phyloP scores from a whole-genome alignment of 2,113 vertebrate genomes.

The Dendropsophus ebraccatus region DNA sequence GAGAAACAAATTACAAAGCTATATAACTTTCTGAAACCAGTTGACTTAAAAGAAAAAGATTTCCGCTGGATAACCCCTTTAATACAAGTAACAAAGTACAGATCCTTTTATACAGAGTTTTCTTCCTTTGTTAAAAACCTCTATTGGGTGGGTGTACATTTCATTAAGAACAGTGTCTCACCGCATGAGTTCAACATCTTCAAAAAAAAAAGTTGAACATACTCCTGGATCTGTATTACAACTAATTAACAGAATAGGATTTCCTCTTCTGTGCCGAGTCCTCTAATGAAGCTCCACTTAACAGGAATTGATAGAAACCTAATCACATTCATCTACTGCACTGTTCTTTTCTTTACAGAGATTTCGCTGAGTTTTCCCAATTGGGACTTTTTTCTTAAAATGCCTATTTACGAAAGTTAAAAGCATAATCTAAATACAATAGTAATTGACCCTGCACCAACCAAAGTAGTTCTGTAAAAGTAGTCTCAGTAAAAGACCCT shows the following conservation, averaged over 20 bases:
- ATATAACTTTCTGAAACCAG: too few species aligned
- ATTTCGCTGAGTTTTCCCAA: slow-evolving; percentile 61
- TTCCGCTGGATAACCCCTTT: too few species aligned
- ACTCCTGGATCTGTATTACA: slow-evolving; percentile 56
- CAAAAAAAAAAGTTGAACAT: slow-evolving; percentile 46
- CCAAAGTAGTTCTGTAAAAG: background rate
- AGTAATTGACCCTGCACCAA: background rate
- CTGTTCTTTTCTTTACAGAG: slow-evolving; percentile 58
- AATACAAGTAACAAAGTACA: background rate
- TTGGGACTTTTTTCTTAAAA: slow-evolving; percentile 52
- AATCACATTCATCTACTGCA: slow-evolving; percentile 61
- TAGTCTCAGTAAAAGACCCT: background rate
- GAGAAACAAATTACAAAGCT: too few species aligned
- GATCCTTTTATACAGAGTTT: background rate
- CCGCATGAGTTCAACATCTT: slow-evolving; percentile 13
- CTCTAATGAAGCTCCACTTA: slow-evolving; percentile 69
- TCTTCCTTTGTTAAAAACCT: background rate
- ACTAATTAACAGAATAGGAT: slow-evolving; percentile 62
- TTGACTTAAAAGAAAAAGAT: too few species aligned
- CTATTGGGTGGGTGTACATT: slow-evolving; percentile 20
- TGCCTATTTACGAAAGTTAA: slow-evolving; percentile 2
- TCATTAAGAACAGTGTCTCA: slow-evolving; percentile 43
- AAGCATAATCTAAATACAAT: slow-evolving; percentile 19
- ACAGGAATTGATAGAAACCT: slow-evolving; percentile 62
- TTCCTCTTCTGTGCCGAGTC: slow-evolving; percentile 63